Percentiles rank a stretch among this genome's conserved stretches.
phyloP scores from a whole-genome alignment of 2,113 vertebrate species.

The Indri indri region DNA sequence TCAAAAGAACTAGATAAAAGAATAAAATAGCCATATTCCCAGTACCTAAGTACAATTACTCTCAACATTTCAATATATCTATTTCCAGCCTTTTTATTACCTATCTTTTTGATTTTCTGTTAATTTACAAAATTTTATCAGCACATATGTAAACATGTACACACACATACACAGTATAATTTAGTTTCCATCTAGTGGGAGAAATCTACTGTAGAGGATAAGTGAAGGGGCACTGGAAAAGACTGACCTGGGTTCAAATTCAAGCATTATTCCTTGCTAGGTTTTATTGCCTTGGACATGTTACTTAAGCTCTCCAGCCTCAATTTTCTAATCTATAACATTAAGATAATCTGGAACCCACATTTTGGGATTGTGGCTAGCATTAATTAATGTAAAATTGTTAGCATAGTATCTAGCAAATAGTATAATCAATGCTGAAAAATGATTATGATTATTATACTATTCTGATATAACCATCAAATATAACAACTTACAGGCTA shows the following conservation, averaged over 20 bases:
- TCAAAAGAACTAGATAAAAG: neutral
- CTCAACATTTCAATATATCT: neutral
- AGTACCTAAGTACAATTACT: neutral
- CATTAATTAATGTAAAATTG: neutral
- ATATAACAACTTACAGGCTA: neutral
- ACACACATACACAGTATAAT: neutral
- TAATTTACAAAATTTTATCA: slow-evolving; percentile 20
- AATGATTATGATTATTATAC: neutral
- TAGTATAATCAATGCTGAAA: neutral
- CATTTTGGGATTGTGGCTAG: neutral
- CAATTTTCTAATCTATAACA: slow-evolving; percentile 4
- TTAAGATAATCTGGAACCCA: neutral
- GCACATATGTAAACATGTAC: neutral
- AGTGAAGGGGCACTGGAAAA: neutral
- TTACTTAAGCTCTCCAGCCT: neutral
- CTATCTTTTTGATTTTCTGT: neutral
- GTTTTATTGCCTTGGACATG: neutral
- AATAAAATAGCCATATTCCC: neutral
- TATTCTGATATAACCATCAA: neutral
- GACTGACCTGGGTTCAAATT: neutral
- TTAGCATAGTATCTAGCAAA: neutral
- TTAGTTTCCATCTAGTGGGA: neutral
- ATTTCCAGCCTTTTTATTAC: neutral
- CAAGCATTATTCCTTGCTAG: neutral
- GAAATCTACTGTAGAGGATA: neutral